Percentiles rank a stretch among this genome's conserved stretches.
Evolutionary conservation across 1,140 invertebrate genomes (phyloP).

Genomic region (Latrodectus geometricus): DNA sequence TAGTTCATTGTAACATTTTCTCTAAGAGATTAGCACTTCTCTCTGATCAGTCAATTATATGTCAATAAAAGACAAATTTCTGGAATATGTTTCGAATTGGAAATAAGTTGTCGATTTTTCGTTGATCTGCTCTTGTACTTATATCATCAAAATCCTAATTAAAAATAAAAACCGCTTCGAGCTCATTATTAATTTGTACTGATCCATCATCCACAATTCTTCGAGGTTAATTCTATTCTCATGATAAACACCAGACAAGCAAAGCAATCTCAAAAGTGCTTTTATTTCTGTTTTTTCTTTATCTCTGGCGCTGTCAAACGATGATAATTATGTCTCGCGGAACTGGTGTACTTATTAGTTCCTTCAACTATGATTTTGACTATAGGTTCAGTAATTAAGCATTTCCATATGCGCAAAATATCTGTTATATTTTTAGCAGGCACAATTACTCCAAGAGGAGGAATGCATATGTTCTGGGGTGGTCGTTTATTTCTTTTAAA

Average conservation of each 20-base stretch:
- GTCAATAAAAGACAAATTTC: constrained; percentile 58
- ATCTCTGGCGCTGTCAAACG: no score
- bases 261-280: constrained; percentile 29
- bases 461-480: no score
- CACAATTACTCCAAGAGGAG: no score
- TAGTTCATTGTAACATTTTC: constrained; percentile 68
- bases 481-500: no score
- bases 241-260: constrained; percentile 16
- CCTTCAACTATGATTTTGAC: no score
- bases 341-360: no score
- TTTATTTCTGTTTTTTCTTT: constrained; percentile 67
- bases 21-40: constrained; percentile 19
- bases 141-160: constrained; percentile 34
- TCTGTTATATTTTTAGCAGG: no score
- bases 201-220: no score
- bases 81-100: constrained; percentile 56
- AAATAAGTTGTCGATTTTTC: constrained; percentile 49
- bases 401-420: no score
- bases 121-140: neutral
- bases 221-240: constrained; percentile 16
- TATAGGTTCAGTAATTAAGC: no score
- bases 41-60: no score
- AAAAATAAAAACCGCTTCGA: constrained; percentile 42
- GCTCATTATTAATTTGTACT: constrained; percentile 20
- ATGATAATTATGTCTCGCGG: no score